Base-by-base conservation (phyloP, 2,888 invertebrate genomes). In the Syrista parreyssii region DNA sequence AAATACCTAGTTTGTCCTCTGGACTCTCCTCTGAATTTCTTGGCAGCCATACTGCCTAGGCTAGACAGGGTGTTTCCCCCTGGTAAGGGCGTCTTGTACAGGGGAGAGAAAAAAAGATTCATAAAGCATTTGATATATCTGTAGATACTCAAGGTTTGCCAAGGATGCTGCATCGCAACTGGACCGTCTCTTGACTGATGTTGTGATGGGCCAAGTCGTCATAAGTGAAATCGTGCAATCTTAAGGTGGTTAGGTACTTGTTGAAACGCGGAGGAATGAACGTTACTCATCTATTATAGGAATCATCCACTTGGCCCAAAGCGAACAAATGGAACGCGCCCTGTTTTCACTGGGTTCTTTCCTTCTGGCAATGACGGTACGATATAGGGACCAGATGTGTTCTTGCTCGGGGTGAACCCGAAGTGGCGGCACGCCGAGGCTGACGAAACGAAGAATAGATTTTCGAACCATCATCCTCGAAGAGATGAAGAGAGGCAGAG, bases 371-470 rank as follows among this genome's bases (percentile, higher is more conserved):
- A 55, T 55, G 55, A 23, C 23, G 23, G 9, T 55, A 23, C 55
- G 55, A 23, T 23, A 55, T 55, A 55, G 55, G 55, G 55, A 55
- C 55, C 55, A 55, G 55, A 55, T 55, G 55, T 55, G 55, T 55
- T 55, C 55, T 55, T 55, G 55, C 55, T 55, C 55, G 55, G 55
- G 55, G 55, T 55, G 55, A 55, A 55, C 23, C 33, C 71, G 12
- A 71, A 71, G 33, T 31, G 71, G 71, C 68, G 55, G 75, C 71
- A 69, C 55, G 55, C 73, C 36, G 72, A 79, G 74, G 77, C 80
- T 74, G 83, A 81, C 73, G 83, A 85, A 84, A 87, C 82, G 82
- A 84, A 82, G 84, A 83, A 83, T 80, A 82, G 82, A 84, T 80
- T 78, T 81, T 77, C 82, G 76, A 77, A 80, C 80, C 83, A 80